phyloP scores from a whole-genome alignment of 1,140 invertebrate genomes.

The Agrypnia vestita region DNA sequence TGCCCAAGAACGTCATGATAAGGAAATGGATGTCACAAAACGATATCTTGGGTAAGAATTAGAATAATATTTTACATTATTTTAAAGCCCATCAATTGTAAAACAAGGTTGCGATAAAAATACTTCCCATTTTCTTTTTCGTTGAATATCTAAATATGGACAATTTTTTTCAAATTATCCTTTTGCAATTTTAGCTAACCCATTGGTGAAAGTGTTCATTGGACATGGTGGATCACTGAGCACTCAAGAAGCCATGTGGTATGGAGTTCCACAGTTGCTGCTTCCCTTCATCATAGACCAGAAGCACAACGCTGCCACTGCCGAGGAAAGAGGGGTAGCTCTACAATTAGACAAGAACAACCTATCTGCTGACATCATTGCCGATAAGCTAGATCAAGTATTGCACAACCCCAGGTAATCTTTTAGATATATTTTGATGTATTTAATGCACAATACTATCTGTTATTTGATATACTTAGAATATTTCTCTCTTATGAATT shows the following conservation, averaged over 20 bases:
- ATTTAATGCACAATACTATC: too few species aligned
- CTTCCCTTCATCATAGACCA: conserved; percentile 73
- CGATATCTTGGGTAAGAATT: conserved; percentile 67
- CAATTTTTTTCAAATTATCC: too few species aligned
- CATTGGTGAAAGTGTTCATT: conserved; percentile 72
- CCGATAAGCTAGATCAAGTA: conserved; percentile 36
- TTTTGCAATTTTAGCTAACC: conserved; percentile 68
- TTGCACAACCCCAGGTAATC: conserved; percentile 47
- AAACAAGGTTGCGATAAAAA: too few species aligned
- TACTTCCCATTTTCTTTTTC: too few species aligned
- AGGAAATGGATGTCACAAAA: conserved; percentile 69
- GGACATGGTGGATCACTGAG: conserved; percentile 76
- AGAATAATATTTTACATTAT: conserved; percentile 21
- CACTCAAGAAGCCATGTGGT: conserved; percentile 73
- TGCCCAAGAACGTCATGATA: too few species aligned
- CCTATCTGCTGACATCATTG: conserved; percentile 42
- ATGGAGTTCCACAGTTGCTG: conserved; percentile 72
- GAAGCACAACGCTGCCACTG: conserved; percentile 57
- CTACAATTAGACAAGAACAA: conserved; percentile 50
- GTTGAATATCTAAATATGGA: too few species aligned
- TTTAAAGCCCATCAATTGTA: not conserved
- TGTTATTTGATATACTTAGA: not conserved
- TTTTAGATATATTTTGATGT: too few species aligned
- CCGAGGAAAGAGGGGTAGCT: conserved; percentile 55
- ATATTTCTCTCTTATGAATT: not conserved